Evolutionary conservation across 1,140 invertebrate species (phyloP), one percentile per base, ranked within the genome.

Genomic region (Brachionus plicatilis): DNA sequence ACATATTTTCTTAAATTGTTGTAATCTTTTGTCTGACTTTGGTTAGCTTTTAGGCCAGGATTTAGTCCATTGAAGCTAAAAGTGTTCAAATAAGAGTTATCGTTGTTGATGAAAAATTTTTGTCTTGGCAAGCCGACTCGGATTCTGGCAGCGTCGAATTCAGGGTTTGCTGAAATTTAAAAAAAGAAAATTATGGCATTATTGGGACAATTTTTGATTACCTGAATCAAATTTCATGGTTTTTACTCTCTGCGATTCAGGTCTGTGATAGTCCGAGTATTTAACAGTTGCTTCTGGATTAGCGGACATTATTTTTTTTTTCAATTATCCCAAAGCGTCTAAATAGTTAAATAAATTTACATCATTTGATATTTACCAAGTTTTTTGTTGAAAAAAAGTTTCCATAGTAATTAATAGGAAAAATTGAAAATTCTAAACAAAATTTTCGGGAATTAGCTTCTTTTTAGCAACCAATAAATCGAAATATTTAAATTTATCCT

Each of bases 301-400:
- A 72, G 33, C 20, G 17, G 68, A 43, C 68, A 72, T 72, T 68
- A 24, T 68, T 33, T 33, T 12, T 7, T 68, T 68, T 37, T 27
- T 17, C 41, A 24, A 14, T 68, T 68, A 41, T 6, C 12, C 27
- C n/a, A 33, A 68, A 68, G 66, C 66, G 66, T 68, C 66, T 68
- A 68, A 68, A 68, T 68, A 68, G 33, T 37, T 68, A n/a, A 68
- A 68, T 68, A 68, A 68, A 33, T 68, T 68, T 68, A 68, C 66
- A 68, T 68, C 27, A 68, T 33, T 68, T 68, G 14, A 33, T 68
- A n/a, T 33, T 68, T 41, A 17, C 17, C 53, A 60, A 60, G 5
- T 60, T 56, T 68, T 68, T 68, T 68, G 27, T 68, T 68, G 9
- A n/a, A 33, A 41, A 66, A 33, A 68, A 68, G 66, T 68, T 68